Conservation (phyloP, 2,888 invertebrate species). For the Anorthoa munda region DNA sequence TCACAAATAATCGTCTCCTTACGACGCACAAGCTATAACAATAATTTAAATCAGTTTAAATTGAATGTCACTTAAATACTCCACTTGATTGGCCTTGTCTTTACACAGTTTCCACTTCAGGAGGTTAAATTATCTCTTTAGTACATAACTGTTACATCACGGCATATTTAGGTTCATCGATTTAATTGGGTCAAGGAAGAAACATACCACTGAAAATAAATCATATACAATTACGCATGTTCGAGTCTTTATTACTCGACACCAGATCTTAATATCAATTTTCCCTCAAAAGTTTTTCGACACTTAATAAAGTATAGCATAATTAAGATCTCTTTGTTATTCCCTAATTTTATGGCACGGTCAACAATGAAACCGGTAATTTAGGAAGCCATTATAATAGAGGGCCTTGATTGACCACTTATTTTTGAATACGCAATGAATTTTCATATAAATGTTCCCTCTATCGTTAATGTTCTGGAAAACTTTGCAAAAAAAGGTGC, state of each 20-base stretch:
- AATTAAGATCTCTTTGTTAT: constrained; percentile 56
- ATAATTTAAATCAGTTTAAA: constrained; percentile 15
- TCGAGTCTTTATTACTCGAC: constrained; percentile 23
- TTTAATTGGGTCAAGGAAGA: constrained; percentile 29
- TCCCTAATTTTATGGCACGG: constrained; percentile 42
- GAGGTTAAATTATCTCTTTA: constrained; percentile 27
- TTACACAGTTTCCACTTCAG: constrained; percentile 3
- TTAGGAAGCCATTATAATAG: constrained; percentile 42
- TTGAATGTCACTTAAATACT: constrained; percentile 25
- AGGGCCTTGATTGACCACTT: constrained; percentile 41
- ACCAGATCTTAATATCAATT: constrained; percentile 52
- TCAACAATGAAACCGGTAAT: constrained; percentile 43
- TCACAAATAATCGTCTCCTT: constrained; percentile 43
- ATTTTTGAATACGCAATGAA: constrained; percentile 44
- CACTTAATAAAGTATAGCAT: constrained; percentile 28
- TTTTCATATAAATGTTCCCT: constrained; percentile 26
- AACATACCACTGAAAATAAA: constrained; percentile 37
- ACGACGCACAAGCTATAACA: background rate
- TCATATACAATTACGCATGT: constrained; percentile 28
- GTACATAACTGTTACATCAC: constrained; percentile 15
- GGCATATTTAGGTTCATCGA: constrained; percentile 16
- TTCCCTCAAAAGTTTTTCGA: constrained; percentile 19
- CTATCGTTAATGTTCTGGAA: constrained; percentile 39
- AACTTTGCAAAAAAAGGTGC: constrained; percentile 17
- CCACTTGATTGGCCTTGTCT: constrained; percentile 8